Base-by-base conservation (phyloP, 2,888 invertebrate genomes). In the Scaptomyza cyrtandrae region DNA sequence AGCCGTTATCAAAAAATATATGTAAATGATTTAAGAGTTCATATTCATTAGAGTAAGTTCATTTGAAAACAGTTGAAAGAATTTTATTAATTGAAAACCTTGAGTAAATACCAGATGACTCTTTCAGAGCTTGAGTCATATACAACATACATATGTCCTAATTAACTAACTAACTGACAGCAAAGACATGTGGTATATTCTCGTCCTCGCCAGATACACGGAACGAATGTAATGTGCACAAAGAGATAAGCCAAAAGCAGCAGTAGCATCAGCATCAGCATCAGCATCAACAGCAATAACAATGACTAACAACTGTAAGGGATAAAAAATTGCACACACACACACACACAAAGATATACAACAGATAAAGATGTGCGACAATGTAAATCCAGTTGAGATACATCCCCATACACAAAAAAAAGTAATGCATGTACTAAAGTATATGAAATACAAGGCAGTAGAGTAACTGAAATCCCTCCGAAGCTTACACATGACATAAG, bases 301-400 rank as follows among this genome's bases (percentile, higher is more conserved):
- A 64, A 58, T 74, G 64, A 64, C 69, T 71, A 70, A 76, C 72
- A 73, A 70, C 69, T 69, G 70, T 68, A 55, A 68, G 43, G 78
- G 77, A 86, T 75, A 88, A 65, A 69, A 66, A 71, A 54, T 68
- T 66, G 53, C 66, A 66, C 46, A 63, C 41, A 62, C 54, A 45
- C 55, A 64, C 54, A 19, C 19, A 60, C 14, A 52, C n/a, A 49
- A 33, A 46, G 41, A 43, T 55, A 53, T 61, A 45, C 11, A 49
- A 16, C 44, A 59, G 62, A 63, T 60, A 67, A 57, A 73, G 75
- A 49, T 83, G 65, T 55, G 66, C 61, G 57, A 84, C 84, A 80
- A 72, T 76, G 81, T 62, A 86, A 86, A 86, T 64, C 64, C 81
- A 80, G 81, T 65, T 63, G 84, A 65, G 72, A 72, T 68, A 66